Evolutionary conservation across 2,797 vertebrate genomes (phyloP), one percentile per base, ranked within the genome.

Genomic region (Gallirallus australis): DNA sequence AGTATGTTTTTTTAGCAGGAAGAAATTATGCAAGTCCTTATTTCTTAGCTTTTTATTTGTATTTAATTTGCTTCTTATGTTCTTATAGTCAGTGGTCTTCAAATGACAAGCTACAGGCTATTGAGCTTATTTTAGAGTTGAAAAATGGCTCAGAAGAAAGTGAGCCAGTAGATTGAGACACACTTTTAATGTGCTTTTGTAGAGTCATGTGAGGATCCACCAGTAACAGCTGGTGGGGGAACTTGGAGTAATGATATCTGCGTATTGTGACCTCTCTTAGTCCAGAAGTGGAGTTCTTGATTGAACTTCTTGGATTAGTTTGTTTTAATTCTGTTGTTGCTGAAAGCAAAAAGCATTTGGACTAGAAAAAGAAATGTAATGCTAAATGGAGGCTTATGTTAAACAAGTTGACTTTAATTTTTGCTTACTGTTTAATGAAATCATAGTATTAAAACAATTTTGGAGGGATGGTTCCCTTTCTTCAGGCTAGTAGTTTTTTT

Each of bases 61-160:
- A 66, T 95, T 95, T 88, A 33, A 65, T 91, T 81, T 89, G 35
- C 42, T 79, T 77, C 31, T 93, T 23, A 60, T 75, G 28, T 78
- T 37, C 31, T 81, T 64, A 14, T 28, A 77, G 76, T 78, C 40
- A 57, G 39, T 60, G 23, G 15, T 59, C 59, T 93, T 82, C 64
- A 71, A 61, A 89, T 70, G 6, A 75, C 30, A 88, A 54, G 45
- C 75, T 89, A 33, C 63, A 77, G 76, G 54, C 53, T 80, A 33
- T 2, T 79, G 54, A 81, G 53, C 35, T 70, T 82, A 59, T 16
- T 86, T 91, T 66, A 56, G n/a, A 54, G n/a, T 72, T 89, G 39
- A 86, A 82, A 85, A 76, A 86, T 52, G 72, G 18, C 28, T 61
- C 20, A 56, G n/a, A 72, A 61, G 19, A 80, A 82, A 57, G 53